Evolutionary conservation across 2,113 vertebrate species (phyloP).

Genomic region (Oryzias woworae): DNA sequence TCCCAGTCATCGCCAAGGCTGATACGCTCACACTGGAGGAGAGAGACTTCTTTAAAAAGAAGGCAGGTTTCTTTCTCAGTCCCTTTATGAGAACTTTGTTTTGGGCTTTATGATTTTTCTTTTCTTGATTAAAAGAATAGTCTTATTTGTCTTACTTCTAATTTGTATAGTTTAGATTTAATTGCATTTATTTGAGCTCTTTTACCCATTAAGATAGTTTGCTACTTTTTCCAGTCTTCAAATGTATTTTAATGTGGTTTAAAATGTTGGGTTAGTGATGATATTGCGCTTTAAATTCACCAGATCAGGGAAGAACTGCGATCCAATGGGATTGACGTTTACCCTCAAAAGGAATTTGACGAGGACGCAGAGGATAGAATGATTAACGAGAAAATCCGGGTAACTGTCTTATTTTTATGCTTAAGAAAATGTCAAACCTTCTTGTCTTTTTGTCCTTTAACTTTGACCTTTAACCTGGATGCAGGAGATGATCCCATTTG

Average conservation of each 20-base stretch:
- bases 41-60: constrained; percentile 94
- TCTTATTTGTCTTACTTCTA: constrained; percentile 23
- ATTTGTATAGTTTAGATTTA: constrained; percentile 10
- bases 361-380: constrained; percentile 93
- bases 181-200: constrained; percentile 17
- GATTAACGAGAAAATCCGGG: constrained; percentile 96
- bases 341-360: constrained; percentile 97
- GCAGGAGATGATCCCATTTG: constrained; percentile 98
- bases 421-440: background rate
- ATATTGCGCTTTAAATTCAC: constrained; percentile 8
- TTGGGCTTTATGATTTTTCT: too few relatives aligned
- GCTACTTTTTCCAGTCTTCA: constrained; percentile 19
- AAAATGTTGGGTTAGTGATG: constrained; percentile 2
- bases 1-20: constrained; percentile 95
- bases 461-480: constrained; percentile 2
- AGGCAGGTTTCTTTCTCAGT: constrained; percentile 74
- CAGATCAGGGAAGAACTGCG: constrained; percentile 95
- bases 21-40: constrained; percentile 98
- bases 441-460: background rate
- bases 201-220: constrained; percentile 2
- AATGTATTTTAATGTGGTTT: constrained; percentile 23
- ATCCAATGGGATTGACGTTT: constrained; percentile 92
- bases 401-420: constrained; percentile 59
- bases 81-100: background rate
- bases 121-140: constrained; percentile 20